phyloP scores from a whole-genome alignment of 2,888 invertebrate species.

The Mimachlamys varia region DNA sequence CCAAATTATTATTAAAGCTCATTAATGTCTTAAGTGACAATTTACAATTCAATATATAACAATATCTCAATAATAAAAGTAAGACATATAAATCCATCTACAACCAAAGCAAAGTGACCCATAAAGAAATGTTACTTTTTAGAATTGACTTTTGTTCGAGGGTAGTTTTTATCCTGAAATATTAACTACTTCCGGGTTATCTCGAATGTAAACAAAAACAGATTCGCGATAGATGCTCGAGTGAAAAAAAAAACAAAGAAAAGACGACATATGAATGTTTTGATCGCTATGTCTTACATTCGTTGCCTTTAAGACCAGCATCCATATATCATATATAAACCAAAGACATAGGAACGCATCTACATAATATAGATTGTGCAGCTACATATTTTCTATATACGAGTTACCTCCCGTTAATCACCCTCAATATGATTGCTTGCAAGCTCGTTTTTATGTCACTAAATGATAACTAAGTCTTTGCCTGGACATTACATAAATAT shows the following conservation, averaged over 20 bases:
- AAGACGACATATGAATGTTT: too few relatives aligned
- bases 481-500: too few relatives aligned
- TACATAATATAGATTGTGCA: too few relatives aligned
- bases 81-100: not conserved
- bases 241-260: too few relatives aligned
- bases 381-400: not conserved
- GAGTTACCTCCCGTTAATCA: slow-evolving; percentile 29
- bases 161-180: not conserved
- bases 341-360: too few relatives aligned
- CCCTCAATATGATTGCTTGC: not conserved
- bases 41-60: not conserved
- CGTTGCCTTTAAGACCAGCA: too few relatives aligned
- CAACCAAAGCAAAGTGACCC: not conserved
- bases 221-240: not conserved
- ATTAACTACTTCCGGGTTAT: not conserved
- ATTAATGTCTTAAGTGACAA: not conserved
- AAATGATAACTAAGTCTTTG: too few relatives aligned
- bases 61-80: not conserved
- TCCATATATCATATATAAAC: too few relatives aligned
- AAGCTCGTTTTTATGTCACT: too few relatives aligned
- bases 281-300: too few relatives aligned
- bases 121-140: not conserved
- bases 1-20: not conserved
- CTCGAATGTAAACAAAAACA: slow-evolving; percentile 1
- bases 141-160: not conserved